Percentiles rank a stretch among this genome's conserved stretches.
Evolutionary conservation across 2,888 invertebrate genomes (phyloP).

Genomic region (Catocala nupta): DNA sequence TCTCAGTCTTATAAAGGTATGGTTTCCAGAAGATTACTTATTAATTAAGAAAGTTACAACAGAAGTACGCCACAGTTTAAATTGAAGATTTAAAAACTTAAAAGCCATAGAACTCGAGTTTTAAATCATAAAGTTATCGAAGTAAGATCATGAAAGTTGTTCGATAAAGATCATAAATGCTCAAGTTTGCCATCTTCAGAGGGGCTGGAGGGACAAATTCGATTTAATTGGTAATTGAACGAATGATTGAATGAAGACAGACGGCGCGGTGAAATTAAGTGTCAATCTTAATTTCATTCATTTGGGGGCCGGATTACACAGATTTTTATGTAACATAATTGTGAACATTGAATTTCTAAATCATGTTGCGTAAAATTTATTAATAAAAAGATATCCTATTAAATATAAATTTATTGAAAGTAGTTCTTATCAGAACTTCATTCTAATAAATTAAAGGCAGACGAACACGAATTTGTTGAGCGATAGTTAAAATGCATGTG

Average conservation of each 20-base stretch:
- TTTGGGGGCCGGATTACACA: constrained; percentile 27
- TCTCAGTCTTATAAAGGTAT: too few relatives aligned
- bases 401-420: too few relatives aligned
- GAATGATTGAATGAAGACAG: constrained; percentile 73
- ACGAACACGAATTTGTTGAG: too few relatives aligned
- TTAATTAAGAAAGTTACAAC: too few relatives aligned
- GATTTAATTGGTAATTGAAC: constrained; percentile 75
- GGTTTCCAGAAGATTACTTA: too few relatives aligned
- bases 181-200: constrained; percentile 44
- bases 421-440: too few relatives aligned
- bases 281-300: constrained; percentile 60
- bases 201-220: constrained; percentile 69
- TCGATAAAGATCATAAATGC: constrained; percentile 35
- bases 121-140: constrained; percentile 26
- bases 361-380: too few relatives aligned
- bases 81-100: not conserved
- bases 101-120: not conserved
- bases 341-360: constrained; percentile 6
- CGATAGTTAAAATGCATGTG: too few relatives aligned
- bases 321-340: constrained; percentile 16
- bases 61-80: not conserved
- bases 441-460: too few relatives aligned
- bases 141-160: constrained; percentile 18
- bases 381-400: too few relatives aligned
- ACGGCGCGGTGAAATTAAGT: constrained; percentile 64